phyloP scores from a whole-genome alignment of 2,888 invertebrate genomes.

The Phymatocera aterrima region DNA sequence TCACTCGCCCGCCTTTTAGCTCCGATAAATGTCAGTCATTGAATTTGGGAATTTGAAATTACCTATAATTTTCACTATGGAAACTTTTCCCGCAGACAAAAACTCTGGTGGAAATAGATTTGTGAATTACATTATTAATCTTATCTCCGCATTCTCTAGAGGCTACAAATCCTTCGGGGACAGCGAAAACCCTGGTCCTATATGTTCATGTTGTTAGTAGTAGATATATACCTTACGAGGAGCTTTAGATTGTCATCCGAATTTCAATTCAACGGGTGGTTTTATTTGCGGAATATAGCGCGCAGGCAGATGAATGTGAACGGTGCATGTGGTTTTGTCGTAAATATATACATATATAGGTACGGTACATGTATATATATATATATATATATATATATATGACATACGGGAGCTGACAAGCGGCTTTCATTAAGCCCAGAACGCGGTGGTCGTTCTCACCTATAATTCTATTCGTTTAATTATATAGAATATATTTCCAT shows the following conservation, averaged over 20 bases:
- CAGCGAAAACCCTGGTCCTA: neutral
- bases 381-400: neutral
- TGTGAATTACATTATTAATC: neutral
- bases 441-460: neutral
- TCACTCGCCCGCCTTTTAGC: too few relatives aligned
- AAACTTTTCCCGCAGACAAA: neutral
- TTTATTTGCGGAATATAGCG: neutral
- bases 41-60: too few relatives aligned
- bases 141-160: neutral
- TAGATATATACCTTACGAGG: neutral
- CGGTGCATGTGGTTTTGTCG: slow-evolving; percentile 12
- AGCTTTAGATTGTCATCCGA: slow-evolving; percentile 12
- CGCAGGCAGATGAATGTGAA: neutral
- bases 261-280: slow-evolving; percentile 23
- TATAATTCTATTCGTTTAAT: neutral
- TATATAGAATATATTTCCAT: neutral
- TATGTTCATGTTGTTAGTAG: neutral
- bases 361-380: neutral
- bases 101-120: neutral
- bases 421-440: slow-evolving; percentile 21
- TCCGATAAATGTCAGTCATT: too few relatives aligned
- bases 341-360: neutral
- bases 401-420: slow-evolving; percentile 15
- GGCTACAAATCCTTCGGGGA: too few relatives aligned
- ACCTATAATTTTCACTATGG: neutral